A percentile compares a stretch with the other conserved stretches of the same genome.
These are phyloP conservation scores for Drosophila barbarae DNA, from an alignment of 2,888 invertebrate species.

Conservation along the genomic window DNA sequence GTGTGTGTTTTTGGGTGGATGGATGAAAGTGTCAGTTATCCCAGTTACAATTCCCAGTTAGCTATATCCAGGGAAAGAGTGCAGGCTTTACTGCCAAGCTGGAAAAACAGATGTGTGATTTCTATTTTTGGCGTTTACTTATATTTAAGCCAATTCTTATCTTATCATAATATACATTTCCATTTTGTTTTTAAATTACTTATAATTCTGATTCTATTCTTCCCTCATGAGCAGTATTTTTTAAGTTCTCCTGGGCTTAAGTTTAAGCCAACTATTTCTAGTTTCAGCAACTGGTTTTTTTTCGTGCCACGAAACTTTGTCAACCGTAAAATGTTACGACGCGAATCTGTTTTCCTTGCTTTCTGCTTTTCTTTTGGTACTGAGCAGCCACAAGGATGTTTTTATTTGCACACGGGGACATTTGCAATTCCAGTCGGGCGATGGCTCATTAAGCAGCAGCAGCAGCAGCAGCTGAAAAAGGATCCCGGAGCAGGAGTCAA, in stretches of 20 bases:
- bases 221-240: neutral
- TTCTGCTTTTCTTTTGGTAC: slow-evolving; percentile 10
- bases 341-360: slow-evolving; percentile 9
- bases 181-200: neutral
- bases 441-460: slow-evolving; percentile 66
- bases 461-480: slow-evolving; percentile 9
- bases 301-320: slow-evolving; percentile 49
- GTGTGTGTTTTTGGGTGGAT: slow-evolving; percentile 13
- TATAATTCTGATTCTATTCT: neutral
- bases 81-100: slow-evolving; percentile 9
- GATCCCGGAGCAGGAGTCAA: slow-evolving; percentile 25
- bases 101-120: neutral
- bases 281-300: slow-evolving; percentile 16
- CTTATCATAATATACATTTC: neutral
- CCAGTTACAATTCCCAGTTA: slow-evolving; percentile 34
- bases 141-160: neutral
- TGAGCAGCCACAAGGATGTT: slow-evolving; percentile 51
- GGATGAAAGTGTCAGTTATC: slow-evolving; percentile 38
- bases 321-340: slow-evolving; percentile 62
- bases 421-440: slow-evolving; percentile 60
- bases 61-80: slow-evolving; percentile 5
- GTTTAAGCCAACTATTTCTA: neutral
- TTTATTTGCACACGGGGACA: slow-evolving; percentile 67
- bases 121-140: neutral
- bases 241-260: neutral